Evolutionary conservation across 2,888 invertebrate genomes (phyloP).

Genomic region (Ryuthela nishihirai): DNA sequence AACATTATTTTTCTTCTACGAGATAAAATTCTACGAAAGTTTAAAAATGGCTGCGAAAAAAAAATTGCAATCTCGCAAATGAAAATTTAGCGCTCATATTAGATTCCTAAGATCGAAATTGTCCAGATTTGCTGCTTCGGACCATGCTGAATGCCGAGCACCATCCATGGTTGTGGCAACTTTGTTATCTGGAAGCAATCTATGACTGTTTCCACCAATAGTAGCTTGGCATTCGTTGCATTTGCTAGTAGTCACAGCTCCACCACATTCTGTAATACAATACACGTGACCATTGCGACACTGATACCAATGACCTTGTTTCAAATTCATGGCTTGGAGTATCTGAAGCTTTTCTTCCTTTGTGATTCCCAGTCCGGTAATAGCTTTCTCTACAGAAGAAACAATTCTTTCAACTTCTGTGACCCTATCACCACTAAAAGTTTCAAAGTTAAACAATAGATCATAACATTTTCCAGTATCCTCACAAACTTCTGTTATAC

Average conservation of each 20-base stretch:
- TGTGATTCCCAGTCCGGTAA: constrained; percentile 39
- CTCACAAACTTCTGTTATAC: too few relatives aligned
- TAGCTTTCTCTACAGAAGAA: too few relatives aligned
- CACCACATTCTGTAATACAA: constrained; percentile 65
- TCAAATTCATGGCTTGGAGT: constrained; percentile 58
- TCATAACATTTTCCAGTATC: too few relatives aligned
- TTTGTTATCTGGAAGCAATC: constrained; percentile 53
- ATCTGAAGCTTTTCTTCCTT: constrained; percentile 48
- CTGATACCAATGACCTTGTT: constrained; percentile 65
- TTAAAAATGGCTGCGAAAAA: too few relatives aligned
- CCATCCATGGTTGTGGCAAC: constrained; percentile 53
- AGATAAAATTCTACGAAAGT: too few relatives aligned
- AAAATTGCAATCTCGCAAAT: too few relatives aligned
- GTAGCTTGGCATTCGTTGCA: constrained; percentile 60
- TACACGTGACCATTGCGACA: constrained; percentile 68
- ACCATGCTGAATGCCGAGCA: constrained; percentile 45
- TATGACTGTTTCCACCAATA: constrained; percentile 58
- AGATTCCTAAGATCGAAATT: constrained; percentile 24
- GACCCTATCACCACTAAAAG: too few relatives aligned
- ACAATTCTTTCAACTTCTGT: too few relatives aligned
- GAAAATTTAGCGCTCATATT: too few relatives aligned
- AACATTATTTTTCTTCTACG: too few relatives aligned
- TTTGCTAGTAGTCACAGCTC: constrained; percentile 56
- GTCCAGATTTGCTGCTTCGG: constrained; percentile 39
- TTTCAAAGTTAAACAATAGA: too few relatives aligned